Base-by-base conservation (phyloP, 2,888 invertebrate species). In the Limnephilus rhombicus region DNA sequence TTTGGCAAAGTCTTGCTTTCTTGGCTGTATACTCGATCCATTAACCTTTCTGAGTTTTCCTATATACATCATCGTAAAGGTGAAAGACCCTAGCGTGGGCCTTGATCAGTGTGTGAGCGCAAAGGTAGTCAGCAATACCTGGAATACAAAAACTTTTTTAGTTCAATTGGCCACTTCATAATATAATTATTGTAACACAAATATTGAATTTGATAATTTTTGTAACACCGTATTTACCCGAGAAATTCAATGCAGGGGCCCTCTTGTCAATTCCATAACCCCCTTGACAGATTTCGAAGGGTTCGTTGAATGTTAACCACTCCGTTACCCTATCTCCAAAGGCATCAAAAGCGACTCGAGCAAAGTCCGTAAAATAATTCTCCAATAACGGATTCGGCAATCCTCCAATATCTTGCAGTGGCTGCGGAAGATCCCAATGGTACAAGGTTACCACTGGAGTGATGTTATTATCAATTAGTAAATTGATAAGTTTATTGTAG, bases 231-330 rank as follows among this genome's bases (percentile, higher is more conserved):
- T 9, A 68, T 68, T 53, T 68, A 68, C 68, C 68, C 68, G 24
- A 24, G n/a, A 94, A 94, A 68, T 94, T 94, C 9, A 95, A 93
- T 90, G 95, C 94, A 1, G 96, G 96, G 1, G 96, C 96, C 95
- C 95, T 95, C 15, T 93, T 93, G 3, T 93, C 94, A 31, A 80
- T 92, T 15, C 95, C 95, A 85, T 93, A 93, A 1, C 94, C 95
- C 0, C 91, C 89, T 12, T 94, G 94, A 93, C 95, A 95, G 91
- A 94, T 94, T 37, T 94, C 93, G 87, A 94, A 94, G 0, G 97
- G 97, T 94, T 97, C 97, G 94, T 97, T 97, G 91, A 97, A 95
- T 0, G 97, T 97, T 0, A 97, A 96, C 97, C 97, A 97, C 41
- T 95, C 37, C 41, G 95, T 96, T 7, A 97, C 96, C 92, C 96